Evolutionary conservation across 1,140 invertebrate genomes (phyloP).

Genomic region (Brachionus manjavacas): DNA sequence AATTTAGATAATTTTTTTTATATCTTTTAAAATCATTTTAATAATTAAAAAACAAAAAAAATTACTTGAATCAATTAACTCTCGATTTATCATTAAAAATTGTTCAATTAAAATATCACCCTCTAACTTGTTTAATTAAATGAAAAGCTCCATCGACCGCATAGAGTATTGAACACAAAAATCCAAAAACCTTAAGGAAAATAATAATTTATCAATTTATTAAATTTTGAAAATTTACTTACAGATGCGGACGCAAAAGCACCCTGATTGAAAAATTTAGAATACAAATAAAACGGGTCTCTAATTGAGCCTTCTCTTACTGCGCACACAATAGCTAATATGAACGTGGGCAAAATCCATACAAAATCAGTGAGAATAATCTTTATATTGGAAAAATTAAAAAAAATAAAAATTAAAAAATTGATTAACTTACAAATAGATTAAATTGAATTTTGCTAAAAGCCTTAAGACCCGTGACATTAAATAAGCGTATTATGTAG

Average conservation of each 20-base stretch:
- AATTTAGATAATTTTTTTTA: no score
- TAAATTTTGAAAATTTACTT: not conserved
- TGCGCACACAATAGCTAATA: conserved; percentile 12
- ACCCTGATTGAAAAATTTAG: conserved; percentile 19
- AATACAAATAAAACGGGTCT: conserved; percentile 29
- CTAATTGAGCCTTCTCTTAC: conserved; percentile 16
- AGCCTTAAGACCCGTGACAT: not conserved
- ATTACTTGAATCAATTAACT: no score
- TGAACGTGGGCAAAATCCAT: conserved; percentile 25
- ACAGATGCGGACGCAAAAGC: conserved; percentile 32
- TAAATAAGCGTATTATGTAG: not conserved
- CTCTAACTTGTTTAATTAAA: conserved; percentile 11
- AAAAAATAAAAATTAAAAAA: not conserved
- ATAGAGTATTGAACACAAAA: conserved; percentile 8
- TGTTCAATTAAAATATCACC: not conserved
- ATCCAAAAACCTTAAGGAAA: not conserved
- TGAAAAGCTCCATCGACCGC: not conserved
- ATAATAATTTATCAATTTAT: not conserved
- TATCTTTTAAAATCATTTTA: no score
- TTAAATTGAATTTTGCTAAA: conserved; percentile 24
- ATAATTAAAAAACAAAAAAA: not conserved
- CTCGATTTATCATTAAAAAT: not conserved
- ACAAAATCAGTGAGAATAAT: not conserved
- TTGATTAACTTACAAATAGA: not conserved
- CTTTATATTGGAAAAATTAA: not conserved